Conservation (phyloP, 1,140 invertebrate genomes). For the Drosophila ananassae region DNA sequence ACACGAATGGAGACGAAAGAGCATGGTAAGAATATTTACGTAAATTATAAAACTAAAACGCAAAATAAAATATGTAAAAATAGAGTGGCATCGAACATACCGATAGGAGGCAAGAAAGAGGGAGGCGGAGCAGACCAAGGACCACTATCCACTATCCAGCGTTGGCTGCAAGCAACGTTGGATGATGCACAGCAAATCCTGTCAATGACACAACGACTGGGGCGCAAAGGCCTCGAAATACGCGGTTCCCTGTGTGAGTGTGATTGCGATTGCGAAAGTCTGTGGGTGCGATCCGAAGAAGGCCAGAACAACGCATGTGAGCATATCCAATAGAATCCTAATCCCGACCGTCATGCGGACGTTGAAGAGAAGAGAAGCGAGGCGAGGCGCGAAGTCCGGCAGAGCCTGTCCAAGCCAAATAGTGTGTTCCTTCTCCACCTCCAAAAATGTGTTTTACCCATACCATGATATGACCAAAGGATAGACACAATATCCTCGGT, state of each 20-base stretch:
- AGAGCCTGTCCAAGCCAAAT: conserved; percentile 8
- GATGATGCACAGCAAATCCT: conserved; percentile 58
- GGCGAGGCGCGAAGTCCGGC: conserved; percentile 57
- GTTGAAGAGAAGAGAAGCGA: conserved; percentile 41
- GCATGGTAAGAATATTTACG: conserved; percentile 35
- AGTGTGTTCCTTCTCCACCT: background rate
- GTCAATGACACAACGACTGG: conserved; percentile 55
- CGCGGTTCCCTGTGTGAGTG: conserved; percentile 38
- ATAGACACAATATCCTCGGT: conserved; percentile 26
- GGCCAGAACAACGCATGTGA: conserved; percentile 28
- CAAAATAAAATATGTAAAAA: conserved; percentile 46
- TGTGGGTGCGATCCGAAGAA: conserved; percentile 43
- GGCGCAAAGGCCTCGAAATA: conserved; percentile 67
- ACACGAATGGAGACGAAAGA: conserved; percentile 46
- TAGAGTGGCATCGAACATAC: conserved; percentile 61
- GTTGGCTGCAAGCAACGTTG: conserved; percentile 70
- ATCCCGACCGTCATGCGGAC: conserved; percentile 57
- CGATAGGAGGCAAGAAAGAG: conserved; percentile 59
- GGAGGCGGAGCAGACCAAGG: conserved; percentile 48
- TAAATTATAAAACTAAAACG: conserved; percentile 46
- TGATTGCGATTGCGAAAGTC: conserved; percentile 24
- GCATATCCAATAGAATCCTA: conserved; percentile 58
- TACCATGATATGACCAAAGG: conserved; percentile 34
- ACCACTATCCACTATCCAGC: conserved; percentile 65
- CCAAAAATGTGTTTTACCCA: conserved; percentile 16